Evolutionary conservation across 2,113 vertebrate species (phyloP), one percentile per base, ranked within the genome.

Genomic region (Glaucidium brasilianum): DNA sequence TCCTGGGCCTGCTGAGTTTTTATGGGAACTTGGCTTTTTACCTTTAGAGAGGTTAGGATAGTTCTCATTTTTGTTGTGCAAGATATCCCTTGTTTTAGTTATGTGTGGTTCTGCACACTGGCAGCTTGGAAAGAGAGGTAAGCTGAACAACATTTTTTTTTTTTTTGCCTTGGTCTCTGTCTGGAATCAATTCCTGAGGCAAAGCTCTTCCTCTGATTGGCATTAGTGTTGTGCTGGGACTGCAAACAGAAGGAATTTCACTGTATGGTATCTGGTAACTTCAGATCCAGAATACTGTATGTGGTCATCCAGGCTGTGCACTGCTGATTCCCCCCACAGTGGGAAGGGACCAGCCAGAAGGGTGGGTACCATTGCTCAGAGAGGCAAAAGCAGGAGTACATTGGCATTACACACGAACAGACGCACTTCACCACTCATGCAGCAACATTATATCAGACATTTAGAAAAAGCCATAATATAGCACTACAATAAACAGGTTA

Each of bases 381-480:
- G 26, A 25, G 15, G 13, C n/a, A 64, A 49, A n/a, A 55, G 15
- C 2, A 1, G 22, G 63, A 69, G n/a, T 6, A 16, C 11, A 4
- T 43, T 5, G 1, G 55, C 49, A 34, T n/a, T 10, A 0, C 32
- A 18, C 3, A 9, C 0, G 1, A 39, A 75, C 27, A 69, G 53
- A 13, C 1, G 2, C 19, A 3, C 19, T 39, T 72, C 52, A 72
- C 29, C 34, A 12, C 58, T 88, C 4, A 0, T 39, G 59, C 34
- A 78, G 64, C 27, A 74, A 29, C 15, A 10, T 39, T 55, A 27
- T 82, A 49, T 59, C 5, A 8, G n/a, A 37, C 21, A 43, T 69
- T 69, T 27, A 79, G 50, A 45, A 79, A 66, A 62, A 63, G 22
- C 12, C 15, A 2, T 58, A 41, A 32, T 49, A 35, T 5, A 85